A percentile compares a stretch with the other conserved stretches of the same genome.
Evolutionary conservation across 35 echinoderm and acorn worm species (phyloP).

Genomic region (Ophioderma brevispina): DNA sequence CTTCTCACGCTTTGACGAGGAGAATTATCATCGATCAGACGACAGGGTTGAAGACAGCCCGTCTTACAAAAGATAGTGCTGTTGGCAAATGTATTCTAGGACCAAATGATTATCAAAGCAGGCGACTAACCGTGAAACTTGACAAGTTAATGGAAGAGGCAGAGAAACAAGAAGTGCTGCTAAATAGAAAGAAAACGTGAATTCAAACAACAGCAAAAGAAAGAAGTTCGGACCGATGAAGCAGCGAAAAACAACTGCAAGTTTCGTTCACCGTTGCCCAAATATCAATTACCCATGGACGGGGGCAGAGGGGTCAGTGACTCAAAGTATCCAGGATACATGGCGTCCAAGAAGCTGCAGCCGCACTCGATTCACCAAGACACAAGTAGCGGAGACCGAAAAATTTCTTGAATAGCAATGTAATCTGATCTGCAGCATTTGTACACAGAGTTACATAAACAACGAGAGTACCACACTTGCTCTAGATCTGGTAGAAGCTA

Average conservation of each 20-base stretch:
- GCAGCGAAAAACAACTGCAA: not conserved
- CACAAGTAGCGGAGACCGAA: constrained; percentile 70
- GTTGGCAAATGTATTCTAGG: constrained; percentile 90
- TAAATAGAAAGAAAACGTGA: constrained; percentile 43
- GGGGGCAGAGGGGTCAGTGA: too few relatives aligned
- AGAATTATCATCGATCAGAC: constrained; percentile 64
- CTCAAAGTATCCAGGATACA: constrained; percentile 66
- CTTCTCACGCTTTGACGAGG: constrained; percentile 35
- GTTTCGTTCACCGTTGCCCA: not conserved
- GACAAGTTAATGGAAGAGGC: constrained; percentile 57
- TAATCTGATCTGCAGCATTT: constrained; percentile 15
- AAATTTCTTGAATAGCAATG: constrained; percentile 62
- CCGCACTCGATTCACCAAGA: constrained; percentile 59
- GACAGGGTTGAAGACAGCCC: constrained; percentile 77
- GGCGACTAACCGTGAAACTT: constrained; percentile 43
- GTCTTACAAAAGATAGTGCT: constrained; percentile 73
- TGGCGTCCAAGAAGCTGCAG: constrained; percentile 79
- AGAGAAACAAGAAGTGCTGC: constrained; percentile 50
- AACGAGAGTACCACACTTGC: not conserved
- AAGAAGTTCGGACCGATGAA: not conserved
- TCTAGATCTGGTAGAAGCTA: not conserved
- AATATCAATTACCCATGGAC: too few relatives aligned
- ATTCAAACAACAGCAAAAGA: not conserved
- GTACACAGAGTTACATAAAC: constrained; percentile 1
- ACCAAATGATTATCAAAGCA: constrained; percentile 81